phyloP scores from a whole-genome alignment of 92 coral and sea anemone species.

The Porites evermanni region DNA sequence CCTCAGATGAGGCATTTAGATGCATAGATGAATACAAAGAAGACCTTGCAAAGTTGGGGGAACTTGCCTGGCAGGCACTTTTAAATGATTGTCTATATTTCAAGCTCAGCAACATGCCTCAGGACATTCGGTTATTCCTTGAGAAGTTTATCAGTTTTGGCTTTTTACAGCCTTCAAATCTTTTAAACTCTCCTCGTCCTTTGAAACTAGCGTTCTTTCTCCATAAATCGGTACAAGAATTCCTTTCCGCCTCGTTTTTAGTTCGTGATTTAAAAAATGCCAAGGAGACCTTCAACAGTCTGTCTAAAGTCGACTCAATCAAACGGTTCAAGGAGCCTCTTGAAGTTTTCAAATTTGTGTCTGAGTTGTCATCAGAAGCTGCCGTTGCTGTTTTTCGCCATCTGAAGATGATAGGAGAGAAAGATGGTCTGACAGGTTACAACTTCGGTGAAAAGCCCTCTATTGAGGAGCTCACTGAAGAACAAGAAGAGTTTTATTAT shows the following conservation, averaged over 20 bases:
- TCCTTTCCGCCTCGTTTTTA: constrained; percentile 28
- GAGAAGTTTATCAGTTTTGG: constrained; percentile 7
- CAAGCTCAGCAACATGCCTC: not conserved
- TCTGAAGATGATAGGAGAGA: not conserved
- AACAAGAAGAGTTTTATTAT: not conserved
- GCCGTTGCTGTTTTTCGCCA: not conserved
- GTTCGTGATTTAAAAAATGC: not conserved
- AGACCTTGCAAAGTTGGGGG: constrained; percentile 6
- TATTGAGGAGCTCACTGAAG: not conserved
- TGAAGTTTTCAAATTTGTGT: not conserved
- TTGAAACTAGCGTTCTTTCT: not conserved
- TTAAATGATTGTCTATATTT: constrained; percentile 12
- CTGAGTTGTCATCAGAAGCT: not conserved
- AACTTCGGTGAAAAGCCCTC: not conserved
- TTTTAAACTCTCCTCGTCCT: not conserved
- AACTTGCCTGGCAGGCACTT: constrained; percentile 23
- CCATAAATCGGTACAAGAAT: constrained; percentile 30
- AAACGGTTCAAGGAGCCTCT: not conserved
- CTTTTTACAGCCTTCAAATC: constrained; percentile 1
- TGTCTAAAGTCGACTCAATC: not conserved
- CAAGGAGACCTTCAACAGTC: not conserved
- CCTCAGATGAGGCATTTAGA: not conserved
- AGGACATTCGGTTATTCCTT: not conserved
- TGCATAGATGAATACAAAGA: not conserved
- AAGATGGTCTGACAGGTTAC: constrained; percentile 14